Percentiles rank a stretch among this genome's conserved stretches.
These are phyloP conservation scores for Eulacestoma nigropectus DNA, from an alignment of 2,113 vertebrate genomes.

Conservation along the genomic window DNA sequence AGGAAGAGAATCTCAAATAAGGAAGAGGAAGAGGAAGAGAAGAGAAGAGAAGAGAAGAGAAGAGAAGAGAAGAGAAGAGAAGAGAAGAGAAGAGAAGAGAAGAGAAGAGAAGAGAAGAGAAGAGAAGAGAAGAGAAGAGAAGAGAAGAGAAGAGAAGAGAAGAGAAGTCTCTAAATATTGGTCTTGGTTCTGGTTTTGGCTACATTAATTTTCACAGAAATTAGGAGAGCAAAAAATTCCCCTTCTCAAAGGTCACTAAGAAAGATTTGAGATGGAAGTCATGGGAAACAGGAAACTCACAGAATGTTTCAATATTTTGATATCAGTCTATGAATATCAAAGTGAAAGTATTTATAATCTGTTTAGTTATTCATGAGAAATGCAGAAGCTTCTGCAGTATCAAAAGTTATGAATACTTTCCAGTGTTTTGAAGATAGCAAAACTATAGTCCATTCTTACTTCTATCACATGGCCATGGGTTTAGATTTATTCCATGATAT, in stretches of 20 bases:
- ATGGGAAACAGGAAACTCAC: constrained; percentile 41
- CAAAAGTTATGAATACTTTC: not conserved
- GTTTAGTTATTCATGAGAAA: constrained; percentile 10
- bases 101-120: not conserved
- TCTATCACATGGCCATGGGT: rapidly evolving
- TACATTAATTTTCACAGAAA: not conserved
- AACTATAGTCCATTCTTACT: not conserved
- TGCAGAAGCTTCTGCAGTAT: not conserved
- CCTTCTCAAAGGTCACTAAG: not conserved
- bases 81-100: too few species aligned
- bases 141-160: not conserved
- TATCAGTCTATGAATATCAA: constrained; percentile 31
- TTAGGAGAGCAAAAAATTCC: not conserved
- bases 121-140: too few species aligned
- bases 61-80: not conserved
- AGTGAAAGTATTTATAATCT: constrained; percentile 34
- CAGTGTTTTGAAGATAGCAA: not conserved
- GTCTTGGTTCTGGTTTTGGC: not conserved
- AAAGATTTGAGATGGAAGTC: not conserved
- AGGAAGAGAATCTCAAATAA: not conserved
- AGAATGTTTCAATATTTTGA: not conserved
- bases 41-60: too few species aligned
- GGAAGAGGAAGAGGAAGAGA: not conserved
- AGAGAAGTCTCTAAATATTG: not conserved
- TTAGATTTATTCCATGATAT: not conserved